These are phyloP conservation scores for Ophonus ardosiacus DNA, from an alignment of 2,888 invertebrate species.

Conservation along the genomic window DNA sequence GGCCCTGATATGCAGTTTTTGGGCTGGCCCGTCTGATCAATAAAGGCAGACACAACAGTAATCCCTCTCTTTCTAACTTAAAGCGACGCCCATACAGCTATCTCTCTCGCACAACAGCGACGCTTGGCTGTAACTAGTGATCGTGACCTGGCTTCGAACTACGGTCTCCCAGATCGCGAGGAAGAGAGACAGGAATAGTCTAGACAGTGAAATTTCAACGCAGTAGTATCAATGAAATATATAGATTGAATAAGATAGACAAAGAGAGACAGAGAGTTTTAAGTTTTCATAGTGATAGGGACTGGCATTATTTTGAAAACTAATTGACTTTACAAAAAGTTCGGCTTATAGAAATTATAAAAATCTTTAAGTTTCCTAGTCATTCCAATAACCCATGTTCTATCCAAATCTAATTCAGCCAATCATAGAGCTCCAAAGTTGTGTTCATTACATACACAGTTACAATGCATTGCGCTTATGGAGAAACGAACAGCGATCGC, in stretches of 20 bases:
- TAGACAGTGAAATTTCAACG: slow-evolving; percentile 1
- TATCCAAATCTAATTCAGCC: too few species aligned
- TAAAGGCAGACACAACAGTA: slow-evolving; percentile 47
- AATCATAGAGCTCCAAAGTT: too few species aligned
- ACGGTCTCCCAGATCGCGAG: not conserved
- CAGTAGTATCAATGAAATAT: not conserved
- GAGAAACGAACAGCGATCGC: too few species aligned
- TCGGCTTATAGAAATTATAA: too few species aligned
- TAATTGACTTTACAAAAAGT: too few species aligned
- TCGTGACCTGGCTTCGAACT: slow-evolving; percentile 58
- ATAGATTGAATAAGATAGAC: not conserved
- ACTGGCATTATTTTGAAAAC: too few species aligned
- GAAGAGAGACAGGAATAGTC: not conserved
- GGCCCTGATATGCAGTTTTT: not conserved
- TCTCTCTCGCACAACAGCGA: not conserved
- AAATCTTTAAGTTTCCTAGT: too few species aligned
- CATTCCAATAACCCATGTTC: too few species aligned
- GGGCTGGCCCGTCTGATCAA: slow-evolving; percentile 40
- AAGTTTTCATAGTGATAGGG: too few species aligned
- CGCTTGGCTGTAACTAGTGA: not conserved
- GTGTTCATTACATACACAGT: too few species aligned
- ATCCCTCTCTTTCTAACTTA: not conserved
- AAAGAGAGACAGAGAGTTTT: not conserved
- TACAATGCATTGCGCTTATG: too few species aligned
- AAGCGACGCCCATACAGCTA: not conserved